Base-by-base conservation (phyloP, 2,888 invertebrate genomes). In the Doris montereyensis region DNA sequence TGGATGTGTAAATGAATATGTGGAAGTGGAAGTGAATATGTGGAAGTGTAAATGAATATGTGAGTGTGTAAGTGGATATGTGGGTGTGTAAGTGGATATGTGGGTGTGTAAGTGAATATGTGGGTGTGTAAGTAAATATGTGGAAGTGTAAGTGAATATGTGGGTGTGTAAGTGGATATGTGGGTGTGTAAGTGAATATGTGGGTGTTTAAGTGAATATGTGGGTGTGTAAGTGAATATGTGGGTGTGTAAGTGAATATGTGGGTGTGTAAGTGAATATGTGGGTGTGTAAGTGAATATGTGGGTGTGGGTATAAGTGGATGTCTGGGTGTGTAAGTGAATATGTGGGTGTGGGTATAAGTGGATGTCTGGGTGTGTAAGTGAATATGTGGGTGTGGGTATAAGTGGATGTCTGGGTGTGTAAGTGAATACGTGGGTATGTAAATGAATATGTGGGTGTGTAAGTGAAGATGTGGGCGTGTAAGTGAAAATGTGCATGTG, bases 211-310 rank as follows among this genome's bases (percentile, higher is more conserved):
- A 35, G 35, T 71, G 24, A 35, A 41, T 41, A 24, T 71, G 71
- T 41, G 41, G 13, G 71, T 41, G 41, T 21, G 41, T 35, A 24
- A 26, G 13, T 41, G 41, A 35, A 24, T 41, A 24, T 41, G 71
- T 71, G 3, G 34, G 71, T 71, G 24, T 35, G 41, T 71, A 35
- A 21, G 41, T 35, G 41, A 21, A 41, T 41, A 35, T 21, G 41
- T 41, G 41, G 5, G 41, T 71, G 41, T 71, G 71, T 71, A 24
- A 35, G 71, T 71, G 24, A 35, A 41, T 71, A 2, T 24, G 52
- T 73, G 57, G 26, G 52, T 73, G 57, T 73, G 73, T 73, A 21
- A 35, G 57, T 73, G 57, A 24, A 26, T 73, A 41, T 35, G n/a
- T n/a, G n/a, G n/a, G n/a, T n/a, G n/a, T n/a, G n/a, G n/a, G n/a